Percentiles rank a stretch among this genome's conserved stretches.
Conservation (phyloP, 2,797 vertebrate species). For the Sebastes minor region DNA sequence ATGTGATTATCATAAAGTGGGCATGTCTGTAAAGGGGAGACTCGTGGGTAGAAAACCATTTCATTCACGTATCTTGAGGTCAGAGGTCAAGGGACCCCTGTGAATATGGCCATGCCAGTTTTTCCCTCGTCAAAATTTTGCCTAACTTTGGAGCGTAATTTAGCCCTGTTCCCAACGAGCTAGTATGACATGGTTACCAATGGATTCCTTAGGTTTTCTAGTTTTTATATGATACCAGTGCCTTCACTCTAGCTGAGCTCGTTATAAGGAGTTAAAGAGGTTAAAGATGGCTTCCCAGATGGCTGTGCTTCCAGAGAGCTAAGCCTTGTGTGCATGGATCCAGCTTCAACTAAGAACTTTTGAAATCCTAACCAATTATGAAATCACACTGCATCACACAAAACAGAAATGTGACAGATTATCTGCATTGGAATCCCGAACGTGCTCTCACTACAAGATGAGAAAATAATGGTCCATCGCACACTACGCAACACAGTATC, state of each 20-base stretch:
- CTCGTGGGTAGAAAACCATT: no score
- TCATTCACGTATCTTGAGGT: no score
- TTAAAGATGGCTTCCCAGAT: constrained; percentile 5
- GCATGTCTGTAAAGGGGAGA: no score
- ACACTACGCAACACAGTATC: neutral
- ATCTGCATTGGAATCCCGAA: neutral
- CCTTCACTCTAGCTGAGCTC: neutral
- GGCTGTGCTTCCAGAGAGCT: neutral
- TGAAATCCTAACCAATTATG: neutral
- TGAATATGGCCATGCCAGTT: no score
- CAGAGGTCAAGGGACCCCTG: no score
- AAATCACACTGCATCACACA: neutral
- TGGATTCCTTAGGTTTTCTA: no score
- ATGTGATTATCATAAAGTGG: no score
- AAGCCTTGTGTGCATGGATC: neutral
- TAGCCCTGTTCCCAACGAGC: no score
- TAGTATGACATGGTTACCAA: no score
- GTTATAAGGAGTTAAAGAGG: neutral
- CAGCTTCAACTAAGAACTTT: neutral
- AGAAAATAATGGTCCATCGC: neutral
- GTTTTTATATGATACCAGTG: no score
- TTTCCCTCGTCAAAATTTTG: no score
- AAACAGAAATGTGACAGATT: neutral
- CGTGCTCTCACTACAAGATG: neutral
- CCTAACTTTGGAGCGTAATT: no score